Evolutionary conservation across 2,797 vertebrate genomes (phyloP).

Genomic region (Erethizon dorsatum): DNA sequence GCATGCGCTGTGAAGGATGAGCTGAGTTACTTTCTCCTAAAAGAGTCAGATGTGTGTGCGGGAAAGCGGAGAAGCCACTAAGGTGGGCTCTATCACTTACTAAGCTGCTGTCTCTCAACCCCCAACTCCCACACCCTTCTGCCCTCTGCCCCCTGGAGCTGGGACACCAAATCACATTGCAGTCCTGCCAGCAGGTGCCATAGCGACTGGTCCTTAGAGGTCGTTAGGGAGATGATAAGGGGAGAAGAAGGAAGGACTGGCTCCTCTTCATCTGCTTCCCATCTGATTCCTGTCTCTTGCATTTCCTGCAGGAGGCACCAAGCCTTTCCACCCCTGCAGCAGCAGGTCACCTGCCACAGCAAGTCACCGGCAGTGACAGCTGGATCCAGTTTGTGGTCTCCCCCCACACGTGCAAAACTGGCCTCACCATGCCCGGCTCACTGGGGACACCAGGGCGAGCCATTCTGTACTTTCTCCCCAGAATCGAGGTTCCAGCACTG

Average conservation of each 20-base stretch:
- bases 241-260: background rate
- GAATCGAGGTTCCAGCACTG: background rate
- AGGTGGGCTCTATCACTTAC: background rate
- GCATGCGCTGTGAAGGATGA: background rate
- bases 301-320: background rate
- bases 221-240: no score
- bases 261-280: background rate
- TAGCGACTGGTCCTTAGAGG: background rate
- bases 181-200: background rate
- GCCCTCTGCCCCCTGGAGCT: background rate
- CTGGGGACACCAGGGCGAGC: background rate
- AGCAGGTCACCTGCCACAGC: background rate
- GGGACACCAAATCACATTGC: background rate
- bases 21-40: no score
- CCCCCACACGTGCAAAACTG: background rate
- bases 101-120: background rate
- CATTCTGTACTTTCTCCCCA: background rate
- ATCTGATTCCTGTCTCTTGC: background rate
- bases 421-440: background rate
- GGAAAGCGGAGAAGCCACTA: background rate
- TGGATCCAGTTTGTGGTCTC: background rate
- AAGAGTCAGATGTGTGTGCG: background rate
- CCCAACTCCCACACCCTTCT: background rate
- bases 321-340: background rate
- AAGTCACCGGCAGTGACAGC: background rate